A percentile compares a stretch with the other conserved stretches of the same genome.
phyloP scores from a whole-genome alignment of 2,113 vertebrate genomes.

The Phalacrocorax carbo region DNA sequence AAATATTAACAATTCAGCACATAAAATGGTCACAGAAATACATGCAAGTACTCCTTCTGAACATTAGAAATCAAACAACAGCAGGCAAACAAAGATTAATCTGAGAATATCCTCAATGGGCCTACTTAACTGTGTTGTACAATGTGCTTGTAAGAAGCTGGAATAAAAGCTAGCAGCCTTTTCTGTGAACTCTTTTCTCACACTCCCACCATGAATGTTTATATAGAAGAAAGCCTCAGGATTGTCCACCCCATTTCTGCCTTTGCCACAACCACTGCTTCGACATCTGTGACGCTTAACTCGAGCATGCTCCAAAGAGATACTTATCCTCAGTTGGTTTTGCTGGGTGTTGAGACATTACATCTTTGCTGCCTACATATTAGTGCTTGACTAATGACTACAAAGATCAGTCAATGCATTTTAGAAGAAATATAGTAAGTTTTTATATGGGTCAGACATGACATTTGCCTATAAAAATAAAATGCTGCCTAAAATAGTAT shows the following conservation, averaged over 20 bases:
- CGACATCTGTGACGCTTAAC: fast-evolving
- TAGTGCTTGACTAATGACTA: neutral
- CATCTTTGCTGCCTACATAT: fast-evolving
- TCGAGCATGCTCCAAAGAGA: fast-evolving
- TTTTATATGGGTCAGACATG: neutral
- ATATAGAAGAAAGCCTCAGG: neutral
- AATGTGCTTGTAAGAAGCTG: neutral
- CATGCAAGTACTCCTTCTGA: neutral
- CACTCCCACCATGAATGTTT: fast-evolving
- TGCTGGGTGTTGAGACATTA: neutral
- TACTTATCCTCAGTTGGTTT: neutral
- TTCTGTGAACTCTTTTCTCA: neutral
- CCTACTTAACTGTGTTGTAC: neutral
- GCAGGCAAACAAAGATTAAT: neutral
- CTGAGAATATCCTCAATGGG: neutral
- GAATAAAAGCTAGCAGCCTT: neutral
- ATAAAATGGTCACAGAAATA: neutral
- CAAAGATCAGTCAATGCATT: neutral
- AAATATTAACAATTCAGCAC: neutral
- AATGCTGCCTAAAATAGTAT: neutral
- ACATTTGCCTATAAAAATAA: neutral
- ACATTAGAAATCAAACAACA: neutral
- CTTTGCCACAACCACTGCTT: neutral
- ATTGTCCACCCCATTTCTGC: neutral
- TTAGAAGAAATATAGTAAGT: neutral